Conservation (phyloP, 2,113 vertebrate species). For the Hippocampus guttulatus region DNA sequence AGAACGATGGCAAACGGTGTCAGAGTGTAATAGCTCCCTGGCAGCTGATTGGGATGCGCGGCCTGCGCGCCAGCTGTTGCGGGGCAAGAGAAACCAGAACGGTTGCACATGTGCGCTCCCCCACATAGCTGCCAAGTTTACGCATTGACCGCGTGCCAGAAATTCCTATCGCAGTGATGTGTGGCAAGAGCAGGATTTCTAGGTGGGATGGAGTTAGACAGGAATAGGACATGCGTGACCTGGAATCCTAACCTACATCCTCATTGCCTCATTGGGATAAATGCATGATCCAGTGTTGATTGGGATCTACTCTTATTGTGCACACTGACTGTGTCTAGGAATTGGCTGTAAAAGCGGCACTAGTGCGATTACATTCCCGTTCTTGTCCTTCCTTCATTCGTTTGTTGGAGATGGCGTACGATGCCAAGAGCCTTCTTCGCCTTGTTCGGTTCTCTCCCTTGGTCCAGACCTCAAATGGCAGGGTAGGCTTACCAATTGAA, state of each 20-base stretch:
- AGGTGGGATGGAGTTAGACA: slow-evolving; percentile 40
- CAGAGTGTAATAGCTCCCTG: slow-evolving; percentile 40
- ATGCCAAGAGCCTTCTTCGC: slow-evolving; percentile 11
- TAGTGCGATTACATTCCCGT: background rate
- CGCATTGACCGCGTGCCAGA: slow-evolving; percentile 52
- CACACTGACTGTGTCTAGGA: background rate
- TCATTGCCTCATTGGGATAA: slow-evolving; percentile 3
- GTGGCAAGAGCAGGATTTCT: slow-evolving; percentile 57
- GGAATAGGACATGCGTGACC: slow-evolving; percentile 36
- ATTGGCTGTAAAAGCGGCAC: background rate
- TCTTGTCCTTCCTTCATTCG: slow-evolving; percentile 30
- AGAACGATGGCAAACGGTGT: slow-evolving; percentile 24
- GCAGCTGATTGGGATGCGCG: slow-evolving; percentile 43
- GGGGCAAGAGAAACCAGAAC: slow-evolving; percentile 52
- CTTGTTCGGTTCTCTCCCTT: slow-evolving; percentile 50
- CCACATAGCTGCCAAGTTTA: slow-evolving; percentile 40
- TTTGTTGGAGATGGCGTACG: background rate
- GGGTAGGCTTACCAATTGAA: slow-evolving; percentile 59
- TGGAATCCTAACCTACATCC: slow-evolving; percentile 33
- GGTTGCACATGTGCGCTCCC: slow-evolving; percentile 24
- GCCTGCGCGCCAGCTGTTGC: slow-evolving; percentile 51
- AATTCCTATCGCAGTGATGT: slow-evolving; percentile 54
- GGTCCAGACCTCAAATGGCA: slow-evolving; percentile 69
- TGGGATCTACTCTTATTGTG: background rate
- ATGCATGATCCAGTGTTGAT: background rate